Base-by-base conservation (phyloP, 2,888 invertebrate genomes). In the Oeneis ivallda region DNA sequence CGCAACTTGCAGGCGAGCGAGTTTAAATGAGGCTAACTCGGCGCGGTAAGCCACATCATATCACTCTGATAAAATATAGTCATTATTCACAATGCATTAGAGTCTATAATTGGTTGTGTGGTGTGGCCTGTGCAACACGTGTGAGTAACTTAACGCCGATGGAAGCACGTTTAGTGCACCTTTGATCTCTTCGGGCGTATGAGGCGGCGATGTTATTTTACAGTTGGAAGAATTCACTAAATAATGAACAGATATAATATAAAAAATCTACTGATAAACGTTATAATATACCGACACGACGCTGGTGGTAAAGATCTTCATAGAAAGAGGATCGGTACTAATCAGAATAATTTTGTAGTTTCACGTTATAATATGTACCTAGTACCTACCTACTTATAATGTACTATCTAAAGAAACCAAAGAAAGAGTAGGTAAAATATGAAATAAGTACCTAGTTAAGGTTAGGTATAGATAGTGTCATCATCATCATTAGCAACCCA, bases 161-260 rank as follows among this genome's bases (percentile, higher is more conserved):
- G 67, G 64, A 72, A 72, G 72, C 75, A 71, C 73, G 75, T 75
- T 71, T 69, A 64, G 70, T 70, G 68, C 72, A 74, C 71, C 76
- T 78, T 77, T 78, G 78, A 77, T 78, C 77, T 75, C 66, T 66
- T 69, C 70, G 67, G 68, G 71, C 67, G 70, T 66, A 67, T 66
- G 68, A 68, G 61, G 64, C 62, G 62, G 62, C 66, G 70, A 70
- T 69, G 50, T 70, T 67, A 67, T 65, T 75, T 73, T 72, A 76
- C 74, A 74, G 74, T 74, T 72, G 74, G 73, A 65, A 60, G 72
- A 75, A 72, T 72, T 69, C 64, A 69, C 43, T 43, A 59, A 43
- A 37, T 56, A 65, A 45, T 59, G 39, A 26, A 62, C 37, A 45
- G 62, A 58, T 47, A 49, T 61, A 58, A 54, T 62, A 39, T 63